phyloP scores from a whole-genome alignment of 2,797 vertebrate genomes.

The Rhadinocentrus ornatus region DNA sequence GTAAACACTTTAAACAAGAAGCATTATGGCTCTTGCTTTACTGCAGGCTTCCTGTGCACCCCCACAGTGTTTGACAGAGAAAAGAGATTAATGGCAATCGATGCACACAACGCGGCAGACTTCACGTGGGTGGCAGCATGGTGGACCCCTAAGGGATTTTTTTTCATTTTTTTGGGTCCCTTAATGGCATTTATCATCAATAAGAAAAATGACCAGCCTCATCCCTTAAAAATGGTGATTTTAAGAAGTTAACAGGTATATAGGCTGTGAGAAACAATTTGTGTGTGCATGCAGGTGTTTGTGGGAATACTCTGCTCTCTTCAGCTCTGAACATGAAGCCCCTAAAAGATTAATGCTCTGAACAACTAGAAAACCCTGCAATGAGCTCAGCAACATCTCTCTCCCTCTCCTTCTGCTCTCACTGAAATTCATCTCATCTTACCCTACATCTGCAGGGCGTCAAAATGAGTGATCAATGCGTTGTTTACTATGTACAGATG shows the following conservation, averaged over 20 bases:
- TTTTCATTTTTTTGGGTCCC: neutral
- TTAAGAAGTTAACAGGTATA: constrained; percentile 5
- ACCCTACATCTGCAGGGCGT: too few relatives aligned
- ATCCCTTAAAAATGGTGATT: neutral
- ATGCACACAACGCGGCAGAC: neutral
- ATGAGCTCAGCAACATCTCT: constrained; percentile 37
- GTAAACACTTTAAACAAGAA: neutral
- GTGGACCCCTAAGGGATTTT: neutral
- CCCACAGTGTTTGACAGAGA: neutral
- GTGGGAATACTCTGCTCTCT: constrained; percentile 16
- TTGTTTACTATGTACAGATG: too few relatives aligned
- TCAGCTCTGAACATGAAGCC: constrained; percentile 26
- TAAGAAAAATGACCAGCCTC: neutral
- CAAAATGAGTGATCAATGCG: too few relatives aligned
- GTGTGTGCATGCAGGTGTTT: constrained; percentile 1
- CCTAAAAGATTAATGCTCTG: constrained; percentile 56
- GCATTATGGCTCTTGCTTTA: neutral
- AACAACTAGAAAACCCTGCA: constrained; percentile 44
- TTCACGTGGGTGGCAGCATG: neutral
- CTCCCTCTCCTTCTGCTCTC: constrained; percentile 25
- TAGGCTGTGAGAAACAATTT: neutral
- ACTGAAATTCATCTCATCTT: constrained; percentile 16
- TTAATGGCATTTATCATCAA: constrained; percentile 4
- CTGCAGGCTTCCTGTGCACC: constrained; percentile 1
- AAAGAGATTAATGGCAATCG: constrained; percentile 27